Conservation (phyloP, 2,888 invertebrate species). For the Stictocephala bisonia region DNA sequence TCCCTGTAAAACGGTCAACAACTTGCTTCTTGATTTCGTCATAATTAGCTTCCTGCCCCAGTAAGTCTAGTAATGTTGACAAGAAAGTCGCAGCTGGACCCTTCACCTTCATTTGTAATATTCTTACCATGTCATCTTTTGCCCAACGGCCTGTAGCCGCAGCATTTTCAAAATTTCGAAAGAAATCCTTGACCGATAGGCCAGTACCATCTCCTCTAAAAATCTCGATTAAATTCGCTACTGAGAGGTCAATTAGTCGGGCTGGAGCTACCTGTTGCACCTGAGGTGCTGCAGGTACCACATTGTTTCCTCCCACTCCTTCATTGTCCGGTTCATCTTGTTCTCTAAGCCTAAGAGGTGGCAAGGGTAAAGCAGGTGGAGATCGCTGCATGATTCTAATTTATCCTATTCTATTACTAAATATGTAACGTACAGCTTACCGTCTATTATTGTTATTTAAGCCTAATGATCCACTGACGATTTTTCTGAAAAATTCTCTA, state of each 20-base stretch:
- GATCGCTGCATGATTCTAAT: neutral
- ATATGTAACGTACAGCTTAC: too few relatives aligned
- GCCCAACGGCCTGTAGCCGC: slow-evolving; percentile 1
- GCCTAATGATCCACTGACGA: too few relatives aligned
- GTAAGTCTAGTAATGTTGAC: neutral
- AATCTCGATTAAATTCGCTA: neutral
- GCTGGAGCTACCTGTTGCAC: neutral
- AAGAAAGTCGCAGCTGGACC: neutral
- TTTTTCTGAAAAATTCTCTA: too few relatives aligned
- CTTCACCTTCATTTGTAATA: slow-evolving; percentile 17
- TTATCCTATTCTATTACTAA: too few relatives aligned
- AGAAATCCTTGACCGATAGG: neutral
- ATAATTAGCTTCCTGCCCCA: neutral
- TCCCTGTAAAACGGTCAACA: slow-evolving; percentile 5
- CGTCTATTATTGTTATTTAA: too few relatives aligned
- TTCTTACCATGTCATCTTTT: neutral
- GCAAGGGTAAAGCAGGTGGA: neutral
- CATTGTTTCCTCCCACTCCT: too few relatives aligned
- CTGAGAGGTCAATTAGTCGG: neutral
- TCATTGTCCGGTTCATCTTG: too few relatives aligned
- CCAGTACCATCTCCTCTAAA: slow-evolving; percentile 5
- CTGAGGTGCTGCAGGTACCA: neutral
- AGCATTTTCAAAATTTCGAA: neutral
- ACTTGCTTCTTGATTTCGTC: neutral
- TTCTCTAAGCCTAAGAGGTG: neutral